These are phyloP conservation scores for Neostethus bicornis DNA, from an alignment of 2,797 vertebrate species.

Conservation along the genomic window DNA sequence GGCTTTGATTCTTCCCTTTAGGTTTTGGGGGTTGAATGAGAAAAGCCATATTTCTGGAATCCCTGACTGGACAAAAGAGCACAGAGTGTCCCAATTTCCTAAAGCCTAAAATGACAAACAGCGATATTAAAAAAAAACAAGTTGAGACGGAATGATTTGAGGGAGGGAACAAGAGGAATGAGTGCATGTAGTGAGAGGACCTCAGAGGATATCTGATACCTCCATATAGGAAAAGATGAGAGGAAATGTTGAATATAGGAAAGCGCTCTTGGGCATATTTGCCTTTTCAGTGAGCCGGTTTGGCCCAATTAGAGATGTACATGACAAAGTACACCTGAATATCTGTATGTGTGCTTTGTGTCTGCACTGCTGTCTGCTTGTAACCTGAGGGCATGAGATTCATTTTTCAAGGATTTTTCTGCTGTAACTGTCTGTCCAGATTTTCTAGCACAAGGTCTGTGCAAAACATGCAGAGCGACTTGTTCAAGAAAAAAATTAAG, in stretches of 20 bases:
- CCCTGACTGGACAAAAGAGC: conserved; percentile 48
- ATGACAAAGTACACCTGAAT: conserved; percentile 52
- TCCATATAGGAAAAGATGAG: conserved; percentile 47
- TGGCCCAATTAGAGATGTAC: conserved; percentile 59
- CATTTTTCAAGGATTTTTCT: conserved; percentile 51
- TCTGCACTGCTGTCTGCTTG: conserved; percentile 19
- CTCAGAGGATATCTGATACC: conserved; percentile 49
- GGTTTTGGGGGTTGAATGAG: conserved; percentile 52
- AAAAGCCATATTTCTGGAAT: conserved; percentile 59
- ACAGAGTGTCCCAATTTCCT: conserved; percentile 42
- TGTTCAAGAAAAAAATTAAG: not conserved
- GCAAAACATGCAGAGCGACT: not conserved
- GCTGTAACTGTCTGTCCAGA: conserved; percentile 24
- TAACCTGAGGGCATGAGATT: conserved; percentile 38
- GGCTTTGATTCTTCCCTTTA: conserved; percentile 53
- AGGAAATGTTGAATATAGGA: conserved; percentile 55
- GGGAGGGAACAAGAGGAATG: not conserved
- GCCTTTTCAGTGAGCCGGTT: conserved; percentile 43
- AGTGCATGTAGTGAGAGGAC: conserved; percentile 30
- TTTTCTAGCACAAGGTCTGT: conserved; percentile 2
- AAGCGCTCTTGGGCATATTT: conserved; percentile 59
- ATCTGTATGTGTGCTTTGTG: conserved; percentile 23
- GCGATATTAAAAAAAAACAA: conserved; percentile 31
- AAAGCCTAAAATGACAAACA: conserved; percentile 33
- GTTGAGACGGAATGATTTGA: conserved; percentile 18